phyloP scores from a whole-genome alignment of 2,113 vertebrate genomes.

The Pholis gunnellus region DNA sequence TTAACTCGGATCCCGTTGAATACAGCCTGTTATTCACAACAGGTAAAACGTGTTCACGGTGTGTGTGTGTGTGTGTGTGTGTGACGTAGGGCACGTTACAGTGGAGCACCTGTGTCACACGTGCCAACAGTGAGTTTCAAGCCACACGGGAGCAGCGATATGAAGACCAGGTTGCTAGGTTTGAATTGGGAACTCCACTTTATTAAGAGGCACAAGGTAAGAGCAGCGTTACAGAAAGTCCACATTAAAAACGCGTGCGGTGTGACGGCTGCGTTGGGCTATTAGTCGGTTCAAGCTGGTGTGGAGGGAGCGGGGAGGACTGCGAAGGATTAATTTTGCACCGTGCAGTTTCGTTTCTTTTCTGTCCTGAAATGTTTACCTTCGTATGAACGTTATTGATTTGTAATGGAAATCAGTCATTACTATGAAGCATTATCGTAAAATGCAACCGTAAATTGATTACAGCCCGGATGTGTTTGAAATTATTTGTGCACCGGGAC shows the following conservation, averaged over 20 bases:
- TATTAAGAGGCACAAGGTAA: conserved; percentile 61
- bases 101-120: conserved; percentile 45
- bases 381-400: background rate
- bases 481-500: background rate
- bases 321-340: background rate
- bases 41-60: conserved; percentile 43
- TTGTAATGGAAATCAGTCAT: rapidly evolving
- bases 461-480: too few species aligned
- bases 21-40: conserved; percentile 13
- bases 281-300: background rate
- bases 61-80: background rate
- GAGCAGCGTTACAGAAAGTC: background rate
- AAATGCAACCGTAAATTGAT: background rate
- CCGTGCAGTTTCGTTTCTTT: background rate
- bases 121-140: conserved; percentile 22
- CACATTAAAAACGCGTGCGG: background rate
- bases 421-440: background rate
- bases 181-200: background rate
- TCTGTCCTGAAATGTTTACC: background rate
- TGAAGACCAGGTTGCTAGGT: conserved; percentile 31
- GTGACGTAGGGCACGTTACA: conserved; percentile 56
- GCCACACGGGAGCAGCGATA: conserved; percentile 31
- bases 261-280: background rate
- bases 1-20: conserved; percentile 20
- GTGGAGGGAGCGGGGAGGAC: background rate